phyloP scores from a whole-genome alignment of 1,140 invertebrate genomes.

The Achroia grisella region DNA sequence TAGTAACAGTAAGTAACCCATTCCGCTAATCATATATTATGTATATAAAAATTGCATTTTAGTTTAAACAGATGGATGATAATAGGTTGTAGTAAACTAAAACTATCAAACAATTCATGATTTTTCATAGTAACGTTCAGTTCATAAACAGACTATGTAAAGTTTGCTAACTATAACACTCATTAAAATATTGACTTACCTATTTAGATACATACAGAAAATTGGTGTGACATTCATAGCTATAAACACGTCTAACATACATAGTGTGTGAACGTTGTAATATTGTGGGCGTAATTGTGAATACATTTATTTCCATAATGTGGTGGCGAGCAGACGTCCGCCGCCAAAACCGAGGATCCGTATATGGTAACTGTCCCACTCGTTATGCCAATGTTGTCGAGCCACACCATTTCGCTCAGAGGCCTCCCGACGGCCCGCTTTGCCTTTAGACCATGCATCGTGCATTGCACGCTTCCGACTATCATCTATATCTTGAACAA shows the following conservation, averaged over 20 bases:
- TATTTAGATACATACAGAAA: too few relatives aligned
- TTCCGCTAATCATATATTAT: too few relatives aligned
- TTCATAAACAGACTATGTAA: not conserved
- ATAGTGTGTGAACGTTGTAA: too few relatives aligned
- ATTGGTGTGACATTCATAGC: too few relatives aligned
- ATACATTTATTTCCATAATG: slow-evolving; percentile 60
- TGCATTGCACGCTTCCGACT: slow-evolving; percentile 60
- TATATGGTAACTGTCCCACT: slow-evolving; percentile 84
- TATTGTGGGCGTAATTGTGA: slow-evolving; percentile 33
- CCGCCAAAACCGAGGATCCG: slow-evolving; percentile 90
- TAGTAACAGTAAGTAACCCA: too few relatives aligned
- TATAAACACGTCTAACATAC: too few relatives aligned
- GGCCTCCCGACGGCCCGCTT: slow-evolving; percentile 65
- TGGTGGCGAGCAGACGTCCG: slow-evolving; percentile 79
- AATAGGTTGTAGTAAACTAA: too few relatives aligned
- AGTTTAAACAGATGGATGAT: too few relatives aligned
- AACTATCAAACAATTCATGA: too few relatives aligned
- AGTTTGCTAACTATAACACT: not conserved
- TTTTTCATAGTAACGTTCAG: too few relatives aligned
- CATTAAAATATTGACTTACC: too few relatives aligned
- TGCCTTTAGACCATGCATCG: slow-evolving; percentile 56
- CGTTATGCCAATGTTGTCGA: slow-evolving; percentile 57
- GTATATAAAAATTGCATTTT: too few relatives aligned
- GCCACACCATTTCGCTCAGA: slow-evolving; percentile 31
- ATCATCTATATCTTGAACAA: slow-evolving; percentile 22